A percentile compares a stretch with the other conserved stretches of the same genome.
Conservation (phyloP, 2,113 vertebrate genomes). For the Podarcis raffonei region DNA sequence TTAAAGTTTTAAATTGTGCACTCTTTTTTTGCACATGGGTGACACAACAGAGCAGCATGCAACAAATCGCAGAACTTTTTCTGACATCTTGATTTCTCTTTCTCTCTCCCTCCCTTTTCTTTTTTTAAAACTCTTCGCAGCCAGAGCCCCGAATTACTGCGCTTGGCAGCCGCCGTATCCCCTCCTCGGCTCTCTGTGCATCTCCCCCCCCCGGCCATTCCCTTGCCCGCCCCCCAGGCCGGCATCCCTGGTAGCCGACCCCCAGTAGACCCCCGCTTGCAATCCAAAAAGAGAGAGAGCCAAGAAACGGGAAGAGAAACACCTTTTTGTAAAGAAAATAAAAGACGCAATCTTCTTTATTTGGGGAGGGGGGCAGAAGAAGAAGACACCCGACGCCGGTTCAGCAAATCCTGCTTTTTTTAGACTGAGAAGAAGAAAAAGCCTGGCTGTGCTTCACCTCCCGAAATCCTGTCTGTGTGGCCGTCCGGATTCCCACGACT, state of each 20-base stretch:
- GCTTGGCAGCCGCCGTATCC: background rate
- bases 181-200: background rate
- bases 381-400: no score
- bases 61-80: background rate
- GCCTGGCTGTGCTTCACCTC: background rate
- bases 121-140: background rate
- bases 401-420: no score
- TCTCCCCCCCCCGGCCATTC: background rate
- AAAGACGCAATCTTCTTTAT: background rate
- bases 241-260: conserved; percentile 27
- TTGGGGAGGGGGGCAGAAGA: background rate
- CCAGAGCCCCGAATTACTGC: background rate
- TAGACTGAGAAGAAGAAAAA: no score
- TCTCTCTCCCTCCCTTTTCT: background rate
- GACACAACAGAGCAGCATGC: background rate
- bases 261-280: conserved; percentile 20
- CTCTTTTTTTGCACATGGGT: no score
- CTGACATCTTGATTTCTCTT: background rate
- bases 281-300: conserved; percentile 33
- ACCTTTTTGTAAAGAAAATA: no score
- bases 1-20: no score
- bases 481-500: background rate
- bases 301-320: background rate
- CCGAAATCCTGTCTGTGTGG: no score
- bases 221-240: background rate